Conservation (phyloP, 2,888 invertebrate species). For the Neoitamus cyanurus region DNA sequence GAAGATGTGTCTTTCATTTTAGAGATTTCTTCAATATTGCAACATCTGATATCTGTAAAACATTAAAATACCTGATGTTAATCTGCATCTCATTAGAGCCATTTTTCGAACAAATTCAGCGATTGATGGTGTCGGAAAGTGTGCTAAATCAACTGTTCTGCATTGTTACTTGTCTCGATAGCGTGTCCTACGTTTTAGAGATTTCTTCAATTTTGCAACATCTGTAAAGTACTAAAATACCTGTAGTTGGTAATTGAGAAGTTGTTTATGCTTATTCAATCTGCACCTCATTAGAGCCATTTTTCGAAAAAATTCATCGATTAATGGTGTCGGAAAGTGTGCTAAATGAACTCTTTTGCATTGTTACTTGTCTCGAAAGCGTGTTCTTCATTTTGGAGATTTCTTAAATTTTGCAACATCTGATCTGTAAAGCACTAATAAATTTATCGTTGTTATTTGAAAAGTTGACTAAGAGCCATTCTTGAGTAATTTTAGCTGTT, state of each 20-base stretch:
- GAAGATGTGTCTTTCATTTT: slow-evolving; percentile 46
- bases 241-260: background rate
- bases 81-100: slow-evolving; percentile 60
- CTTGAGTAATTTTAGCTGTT: slow-evolving; percentile 52
- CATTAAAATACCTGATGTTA: too few relatives aligned
- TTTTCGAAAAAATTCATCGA: slow-evolving; percentile 50
- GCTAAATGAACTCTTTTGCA: slow-evolving; percentile 58
- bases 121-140: slow-evolving; percentile 63
- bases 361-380: slow-evolving; percentile 59
- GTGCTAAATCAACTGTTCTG: slow-evolving; percentile 61
- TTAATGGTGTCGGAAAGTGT: slow-evolving; percentile 64
- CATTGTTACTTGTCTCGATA: slow-evolving; percentile 60
- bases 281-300: slow-evolving; percentile 60
- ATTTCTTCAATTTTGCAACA: slow-evolving; percentile 59
- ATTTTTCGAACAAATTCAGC: slow-evolving; percentile 52
- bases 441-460: too few relatives aligned
- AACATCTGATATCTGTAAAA: too few relatives aligned
- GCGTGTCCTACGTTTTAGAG: slow-evolving; percentile 53
- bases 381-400: slow-evolving; percentile 55
- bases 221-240: background rate
- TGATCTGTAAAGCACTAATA: slow-evolving; percentile 23
- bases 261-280: background rate
- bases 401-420: slow-evolving; percentile 57
- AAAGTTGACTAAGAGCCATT: slow-evolving; percentile 59
- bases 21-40: slow-evolving; percentile 55